Evolutionary conservation across 2,113 vertebrate species (phyloP).

Genomic region (cat (Felis catus)): DNA sequence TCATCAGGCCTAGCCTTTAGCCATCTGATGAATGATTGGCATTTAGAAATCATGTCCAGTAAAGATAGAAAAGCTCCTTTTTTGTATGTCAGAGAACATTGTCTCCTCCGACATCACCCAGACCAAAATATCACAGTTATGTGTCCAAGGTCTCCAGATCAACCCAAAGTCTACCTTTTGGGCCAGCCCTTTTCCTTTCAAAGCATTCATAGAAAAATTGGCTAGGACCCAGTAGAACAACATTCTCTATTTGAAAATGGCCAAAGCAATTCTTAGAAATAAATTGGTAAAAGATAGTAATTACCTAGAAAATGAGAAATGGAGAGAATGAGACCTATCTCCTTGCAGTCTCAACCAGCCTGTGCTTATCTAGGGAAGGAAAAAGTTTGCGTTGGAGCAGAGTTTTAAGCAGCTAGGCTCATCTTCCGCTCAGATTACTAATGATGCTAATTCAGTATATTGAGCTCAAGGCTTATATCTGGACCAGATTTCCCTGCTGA

Average conservation of each 20-base stretch:
- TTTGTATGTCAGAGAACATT: slow-evolving; percentile 7
- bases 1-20: neutral
- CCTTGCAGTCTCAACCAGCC: neutral
- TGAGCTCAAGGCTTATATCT: neutral
- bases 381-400: neutral
- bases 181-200: neutral
- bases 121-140: neutral
- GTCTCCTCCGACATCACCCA: neutral
- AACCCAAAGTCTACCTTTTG: neutral
- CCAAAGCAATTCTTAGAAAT: slow-evolving; percentile 29
- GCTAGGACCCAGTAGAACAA: neutral
- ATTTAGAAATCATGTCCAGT: slow-evolving; percentile 16
- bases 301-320: neutral
- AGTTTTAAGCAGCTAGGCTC: neutral
- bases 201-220: neutral
- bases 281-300: neutral
- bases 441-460: neutral
- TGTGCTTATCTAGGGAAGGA: neutral
- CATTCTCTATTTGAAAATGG: neutral
- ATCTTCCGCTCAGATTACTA: neutral
- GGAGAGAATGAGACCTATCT: neutral
- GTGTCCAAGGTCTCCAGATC: neutral
- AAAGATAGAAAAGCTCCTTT: neutral
- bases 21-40: neutral
- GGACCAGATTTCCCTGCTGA: neutral